phyloP scores from a whole-genome alignment of 2,888 invertebrate genomes.

The Eretmocerus hayati region DNA sequence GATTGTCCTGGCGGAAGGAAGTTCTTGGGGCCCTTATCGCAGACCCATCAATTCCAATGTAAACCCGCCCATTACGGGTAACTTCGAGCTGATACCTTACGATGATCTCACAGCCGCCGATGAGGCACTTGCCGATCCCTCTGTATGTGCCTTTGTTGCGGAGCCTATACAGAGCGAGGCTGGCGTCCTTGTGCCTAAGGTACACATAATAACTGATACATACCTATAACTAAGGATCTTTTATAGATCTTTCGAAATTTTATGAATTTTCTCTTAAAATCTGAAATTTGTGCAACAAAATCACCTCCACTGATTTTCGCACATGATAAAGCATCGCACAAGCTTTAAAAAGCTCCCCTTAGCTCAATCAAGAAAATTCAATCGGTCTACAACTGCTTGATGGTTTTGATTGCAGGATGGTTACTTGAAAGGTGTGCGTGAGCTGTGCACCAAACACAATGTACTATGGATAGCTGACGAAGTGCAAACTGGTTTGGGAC shows the following conservation, averaged over 20 bases:
- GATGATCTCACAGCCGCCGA: slow-evolving; percentile 76
- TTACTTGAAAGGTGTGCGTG: slow-evolving; percentile 72
- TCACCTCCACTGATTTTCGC: too few species aligned
- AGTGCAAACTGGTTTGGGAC: slow-evolving; percentile 87
- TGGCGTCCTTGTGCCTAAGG: slow-evolving; percentile 78
- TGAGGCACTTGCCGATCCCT: slow-evolving; percentile 68
- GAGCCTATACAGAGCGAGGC: slow-evolving; percentile 98
- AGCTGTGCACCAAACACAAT: slow-evolving; percentile 81
- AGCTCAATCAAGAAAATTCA: too few species aligned
- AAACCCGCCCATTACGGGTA: slow-evolving; percentile 94
- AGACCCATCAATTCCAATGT: slow-evolving; percentile 73
- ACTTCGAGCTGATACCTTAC: slow-evolving; percentile 79
- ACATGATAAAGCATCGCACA: too few species aligned
- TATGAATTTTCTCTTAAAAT: too few species aligned
- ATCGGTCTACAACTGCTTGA: too few species aligned
- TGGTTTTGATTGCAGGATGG: slow-evolving; percentile 60
- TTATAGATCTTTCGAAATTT: too few species aligned
- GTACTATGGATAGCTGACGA: slow-evolving; percentile 94
- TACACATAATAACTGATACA: too few species aligned
- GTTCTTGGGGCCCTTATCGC: slow-evolving; percentile 94
- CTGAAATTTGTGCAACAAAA: too few species aligned
- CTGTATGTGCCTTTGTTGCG: slow-evolving; percentile 91
- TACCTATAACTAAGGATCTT: too few species aligned
- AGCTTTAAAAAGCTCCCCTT: too few species aligned
- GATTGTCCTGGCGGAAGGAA: slow-evolving; percentile 84